Evolutionary conservation across 2,797 vertebrate species (phyloP).

Genomic region (Danio jaintianensis): DNA sequence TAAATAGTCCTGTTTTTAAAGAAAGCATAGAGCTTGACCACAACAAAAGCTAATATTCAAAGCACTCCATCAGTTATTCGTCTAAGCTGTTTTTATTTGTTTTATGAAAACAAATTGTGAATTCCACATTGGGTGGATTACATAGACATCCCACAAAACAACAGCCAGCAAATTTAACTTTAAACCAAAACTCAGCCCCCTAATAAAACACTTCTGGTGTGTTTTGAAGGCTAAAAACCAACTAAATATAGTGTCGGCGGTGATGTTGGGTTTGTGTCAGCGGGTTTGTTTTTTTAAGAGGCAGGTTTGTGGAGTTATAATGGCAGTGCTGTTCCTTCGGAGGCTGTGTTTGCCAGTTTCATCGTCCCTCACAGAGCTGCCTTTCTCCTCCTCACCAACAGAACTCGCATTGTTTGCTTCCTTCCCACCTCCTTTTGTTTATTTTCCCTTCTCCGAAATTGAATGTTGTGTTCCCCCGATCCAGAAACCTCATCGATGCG

Average conservation of each 20-base stretch:
- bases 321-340: slow-evolving; percentile 46
- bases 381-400: slow-evolving; percentile 67
- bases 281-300: slow-evolving; percentile 3
- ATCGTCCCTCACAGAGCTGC: slow-evolving; percentile 55
- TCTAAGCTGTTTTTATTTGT: slow-evolving; percentile 15
- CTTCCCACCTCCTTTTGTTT: slow-evolving; percentile 39
- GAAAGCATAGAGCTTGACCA: not conserved
- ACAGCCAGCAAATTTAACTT: not conserved
- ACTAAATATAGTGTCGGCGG: not conserved
- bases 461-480: not conserved
- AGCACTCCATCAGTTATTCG: not conserved
- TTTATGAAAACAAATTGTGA: not conserved
- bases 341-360: slow-evolving; percentile 57
- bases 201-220: not conserved
- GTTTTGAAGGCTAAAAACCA: not conserved
- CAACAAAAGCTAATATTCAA: not conserved
- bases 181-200: not conserved
- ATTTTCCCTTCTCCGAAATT: slow-evolving; percentile 46
- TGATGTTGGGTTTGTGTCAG: slow-evolving; percentile 9
- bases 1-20: not conserved
- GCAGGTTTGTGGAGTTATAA: slow-evolving; percentile 39
- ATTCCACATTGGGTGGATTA: not conserved
- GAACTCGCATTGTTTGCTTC: slow-evolving; percentile 46
- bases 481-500: not conserved
- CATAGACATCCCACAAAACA: not conserved